Evolutionary conservation across 2,113 vertebrate species (phyloP), one percentile per base, ranked within the genome.

Genomic region (Cnemophilus loriae): DNA sequence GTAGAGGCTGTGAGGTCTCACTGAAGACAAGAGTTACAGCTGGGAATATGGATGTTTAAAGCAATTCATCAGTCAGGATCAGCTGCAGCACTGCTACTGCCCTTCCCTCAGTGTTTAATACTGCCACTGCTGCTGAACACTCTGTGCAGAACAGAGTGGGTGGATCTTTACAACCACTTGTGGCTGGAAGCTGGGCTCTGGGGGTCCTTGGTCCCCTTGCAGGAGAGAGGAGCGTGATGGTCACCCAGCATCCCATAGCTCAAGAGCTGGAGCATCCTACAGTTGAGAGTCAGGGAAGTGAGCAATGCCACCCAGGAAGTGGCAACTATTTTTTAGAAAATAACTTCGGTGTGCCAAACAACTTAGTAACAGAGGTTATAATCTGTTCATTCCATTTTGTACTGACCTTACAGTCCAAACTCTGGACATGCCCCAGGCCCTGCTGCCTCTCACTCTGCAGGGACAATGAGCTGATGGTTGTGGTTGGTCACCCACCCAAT

Each of bases 41-140:
- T 42, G 30, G 33, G 44, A 52, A 57, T 30, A 16, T 1, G 13
- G 74, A 53, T 28, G 17, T 44, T 85, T 23, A 46, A 55, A 56
- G 57, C 26, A 19, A 24, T 49, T 47, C 10, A 5, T 55, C 0
- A 0, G 33, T 33, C 18, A 33, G 33, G 52, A n/a, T 53, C 53
- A 55, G 53, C 47, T 4, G 5, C n/a, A 76, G 63, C 22, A 22
- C 28, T 65, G 49, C 50, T 50, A 3, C 42, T 18, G 67, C 30
- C 5, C 32, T 23, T 39, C 24, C 37, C 37, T 32, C 41, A 7
- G 52, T 16, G 41, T 39, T 55, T 24, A 20, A 28, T 23, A 1
- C 16, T 4, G 6, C 37, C n/a, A n/a, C n/a, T 70, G 49, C 28
- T 16, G 67, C 10, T 19, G n/a, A 30, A 13, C 7, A 5, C 1